Evolutionary conservation across 2,113 vertebrate species (phyloP).

Genomic region (Xerus inauris): DNA sequence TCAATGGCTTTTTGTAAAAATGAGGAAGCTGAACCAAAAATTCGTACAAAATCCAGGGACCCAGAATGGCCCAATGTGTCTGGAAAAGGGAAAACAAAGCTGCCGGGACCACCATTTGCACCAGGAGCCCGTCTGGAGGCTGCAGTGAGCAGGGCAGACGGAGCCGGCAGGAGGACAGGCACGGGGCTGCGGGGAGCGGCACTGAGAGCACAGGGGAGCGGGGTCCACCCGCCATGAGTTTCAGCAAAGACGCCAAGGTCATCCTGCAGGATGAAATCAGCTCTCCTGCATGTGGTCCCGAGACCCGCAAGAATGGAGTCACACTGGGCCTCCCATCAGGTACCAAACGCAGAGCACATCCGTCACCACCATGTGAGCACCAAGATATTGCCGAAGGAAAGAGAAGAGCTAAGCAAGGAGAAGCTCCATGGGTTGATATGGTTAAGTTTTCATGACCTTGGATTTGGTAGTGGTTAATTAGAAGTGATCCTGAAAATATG

Average conservation of each 20-base stretch:
- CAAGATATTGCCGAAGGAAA: neutral
- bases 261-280: neutral
- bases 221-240: too few species aligned
- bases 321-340: neutral
- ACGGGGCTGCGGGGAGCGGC: fast-evolving
- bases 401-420: neutral
- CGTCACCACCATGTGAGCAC: neutral
- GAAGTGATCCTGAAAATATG: neutral
- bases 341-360: neutral
- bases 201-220: neutral
- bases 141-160: too few species aligned
- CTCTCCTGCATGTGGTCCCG: neutral
- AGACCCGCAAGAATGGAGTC: too few species aligned
- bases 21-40: neutral
- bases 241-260: neutral
- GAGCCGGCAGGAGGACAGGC: neutral
- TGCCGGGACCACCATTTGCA: neutral
- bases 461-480: neutral
- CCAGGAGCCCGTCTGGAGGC: neutral
- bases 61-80: neutral
- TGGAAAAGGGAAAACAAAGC: neutral
- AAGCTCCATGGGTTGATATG: neutral
- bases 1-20: neutral
- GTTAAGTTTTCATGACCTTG: neutral
- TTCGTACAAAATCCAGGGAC: neutral